A percentile compares a stretch with the other conserved stretches of the same genome.
Evolutionary conservation across 2,113 vertebrate species (phyloP).

Genomic region (Diglossa brunneiventris): DNA sequence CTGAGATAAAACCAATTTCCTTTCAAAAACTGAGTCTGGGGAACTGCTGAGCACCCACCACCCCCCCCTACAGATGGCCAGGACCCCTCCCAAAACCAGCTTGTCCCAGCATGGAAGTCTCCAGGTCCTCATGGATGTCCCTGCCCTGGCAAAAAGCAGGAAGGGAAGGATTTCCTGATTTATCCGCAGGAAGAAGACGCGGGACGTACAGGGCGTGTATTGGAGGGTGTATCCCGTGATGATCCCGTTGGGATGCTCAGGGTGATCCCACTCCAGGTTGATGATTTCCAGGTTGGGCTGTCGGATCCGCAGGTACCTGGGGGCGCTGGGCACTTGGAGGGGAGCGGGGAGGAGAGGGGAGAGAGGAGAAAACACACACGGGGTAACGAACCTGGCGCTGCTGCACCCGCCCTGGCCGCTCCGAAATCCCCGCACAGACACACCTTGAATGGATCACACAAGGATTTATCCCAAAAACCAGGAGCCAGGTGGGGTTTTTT

Average conservation of each 20-base stretch:
- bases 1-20: background rate
- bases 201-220: slow-evolving; percentile 84
- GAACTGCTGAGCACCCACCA: background rate
- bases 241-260: slow-evolving; percentile 91
- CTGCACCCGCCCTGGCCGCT: rapidly evolving
- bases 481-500: background rate
- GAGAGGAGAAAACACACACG: slow-evolving; percentile 29
- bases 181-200: background rate
- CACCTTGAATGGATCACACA: rapidly evolving
- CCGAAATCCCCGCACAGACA: rapidly evolving
- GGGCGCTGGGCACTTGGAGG: slow-evolving; percentile 87
- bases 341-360: background rate
- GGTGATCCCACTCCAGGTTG: slow-evolving; percentile 90
- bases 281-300: slow-evolving; percentile 82
- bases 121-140: background rate
- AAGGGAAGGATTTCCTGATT: background rate
- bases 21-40: rapidly evolving
- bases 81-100: background rate
- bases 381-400: background rate
- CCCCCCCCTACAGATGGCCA: background rate
- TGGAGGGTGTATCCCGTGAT: slow-evolving; percentile 88
- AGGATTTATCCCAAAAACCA: background rate
- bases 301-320: slow-evolving; percentile 85
- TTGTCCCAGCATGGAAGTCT: background rate
- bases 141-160: background rate